Percentiles rank a stretch among this genome's conserved stretches.
These are phyloP conservation scores for Hirtodrosophila histrioides DNA, from an alignment of 2,888 invertebrate genomes.

Conservation along the genomic window DNA sequence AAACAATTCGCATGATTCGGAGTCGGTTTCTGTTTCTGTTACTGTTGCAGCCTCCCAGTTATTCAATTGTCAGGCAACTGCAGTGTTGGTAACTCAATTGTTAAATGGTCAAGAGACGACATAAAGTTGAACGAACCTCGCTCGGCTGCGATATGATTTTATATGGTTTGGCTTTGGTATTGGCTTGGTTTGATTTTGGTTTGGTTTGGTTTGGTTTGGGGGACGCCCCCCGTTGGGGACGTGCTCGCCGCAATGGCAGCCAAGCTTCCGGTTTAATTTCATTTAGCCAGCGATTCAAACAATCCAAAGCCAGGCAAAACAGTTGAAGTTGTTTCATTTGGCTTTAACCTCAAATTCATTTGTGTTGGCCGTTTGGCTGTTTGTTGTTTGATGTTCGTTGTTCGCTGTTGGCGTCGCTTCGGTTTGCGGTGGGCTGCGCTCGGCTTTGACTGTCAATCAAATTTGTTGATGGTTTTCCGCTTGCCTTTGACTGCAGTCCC, in stretches of 20 bases:
- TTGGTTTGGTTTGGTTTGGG: slow-evolving; percentile 11
- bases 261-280: slow-evolving; percentile 61
- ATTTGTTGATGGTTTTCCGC: slow-evolving; percentile 60
- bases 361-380: slow-evolving; percentile 10
- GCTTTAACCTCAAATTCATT: slow-evolving; percentile 40
- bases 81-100: slow-evolving; percentile 47
- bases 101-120: slow-evolving; percentile 51
- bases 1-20: slow-evolving; percentile 26
- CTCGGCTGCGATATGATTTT: slow-evolving; percentile 6
- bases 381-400: background rate
- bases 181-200: no score
- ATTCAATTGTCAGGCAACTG: slow-evolving; percentile 31
- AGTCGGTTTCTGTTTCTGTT: background rate
- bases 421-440: slow-evolving; percentile 47
- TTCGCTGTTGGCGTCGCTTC: slow-evolving; percentile 9
- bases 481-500: slow-evolving; percentile 56
- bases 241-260: slow-evolving; percentile 49
- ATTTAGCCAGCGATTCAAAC: slow-evolving; percentile 39
- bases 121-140: slow-evolving; percentile 47
- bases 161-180: background rate
- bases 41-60: slow-evolving; percentile 28
- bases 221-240: slow-evolving; percentile 33
- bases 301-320: slow-evolving; percentile 34
- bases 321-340: slow-evolving; percentile 42
- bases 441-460: slow-evolving; percentile 61